Evolutionary conservation across 2,113 vertebrate species (phyloP).

Genomic region (Scartelaos histophorus): DNA sequence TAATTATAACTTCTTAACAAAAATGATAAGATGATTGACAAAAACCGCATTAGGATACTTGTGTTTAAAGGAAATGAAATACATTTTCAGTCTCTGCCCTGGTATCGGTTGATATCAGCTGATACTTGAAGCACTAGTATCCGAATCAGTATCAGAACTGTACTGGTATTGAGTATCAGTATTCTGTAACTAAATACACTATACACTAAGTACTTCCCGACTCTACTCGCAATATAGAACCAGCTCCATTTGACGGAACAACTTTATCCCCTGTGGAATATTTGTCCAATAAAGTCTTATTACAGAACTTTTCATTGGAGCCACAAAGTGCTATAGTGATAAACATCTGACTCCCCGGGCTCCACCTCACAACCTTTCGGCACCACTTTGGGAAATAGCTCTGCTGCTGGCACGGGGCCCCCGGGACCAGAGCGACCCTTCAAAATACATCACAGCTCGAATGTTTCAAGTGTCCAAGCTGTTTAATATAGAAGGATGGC

Average conservation of each 20-base stretch:
- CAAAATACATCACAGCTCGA: slow-evolving; percentile 62
- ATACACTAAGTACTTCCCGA: too few species aligned
- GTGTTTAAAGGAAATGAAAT: too few species aligned
- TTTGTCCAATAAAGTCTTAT: slow-evolving; percentile 1
- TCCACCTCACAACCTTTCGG: slow-evolving; percentile 11
- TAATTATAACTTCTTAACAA: too few species aligned
- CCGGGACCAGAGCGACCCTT: slow-evolving; percentile 54
- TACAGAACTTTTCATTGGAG: slow-evolving; percentile 1
- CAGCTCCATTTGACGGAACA: not conserved
- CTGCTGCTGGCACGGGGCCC: slow-evolving; percentile 29
- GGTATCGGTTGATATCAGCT: too few species aligned
- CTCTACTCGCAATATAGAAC: not conserved
- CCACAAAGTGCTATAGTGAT: not conserved
- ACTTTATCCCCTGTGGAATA: slow-evolving; percentile 1
- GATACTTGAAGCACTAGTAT: too few species aligned
- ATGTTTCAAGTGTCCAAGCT: slow-evolving; percentile 60
- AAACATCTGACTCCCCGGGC: slow-evolving; percentile 15
- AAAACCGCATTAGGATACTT: too few species aligned
- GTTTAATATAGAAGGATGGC: slow-evolving; percentile 51
- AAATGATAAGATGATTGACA: too few species aligned
- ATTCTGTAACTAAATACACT: too few species aligned
- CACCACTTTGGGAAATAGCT: slow-evolving; percentile 35
- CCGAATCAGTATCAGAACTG: too few species aligned
- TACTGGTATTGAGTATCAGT: too few species aligned
- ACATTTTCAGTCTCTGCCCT: too few species aligned